Evolutionary conservation across 2,797 vertebrate species (phyloP).

Genomic region (Prionace glauca): DNA sequence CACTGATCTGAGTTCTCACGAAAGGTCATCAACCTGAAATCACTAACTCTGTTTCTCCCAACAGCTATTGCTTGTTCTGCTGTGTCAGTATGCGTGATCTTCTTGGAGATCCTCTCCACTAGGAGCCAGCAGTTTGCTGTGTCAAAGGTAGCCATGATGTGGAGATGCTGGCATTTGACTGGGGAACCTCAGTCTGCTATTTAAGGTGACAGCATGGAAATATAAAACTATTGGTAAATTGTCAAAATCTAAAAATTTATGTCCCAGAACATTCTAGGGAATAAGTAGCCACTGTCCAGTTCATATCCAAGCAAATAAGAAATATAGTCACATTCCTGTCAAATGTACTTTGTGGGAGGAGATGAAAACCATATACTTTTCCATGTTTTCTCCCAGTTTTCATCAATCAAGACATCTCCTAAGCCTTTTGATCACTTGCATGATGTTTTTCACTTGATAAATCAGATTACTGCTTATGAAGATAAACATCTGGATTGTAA

Average conservation of each 20-base stretch:
- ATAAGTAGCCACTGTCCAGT: neutral
- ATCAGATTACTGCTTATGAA: neutral
- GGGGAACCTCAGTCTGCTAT: neutral
- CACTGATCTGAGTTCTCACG: neutral
- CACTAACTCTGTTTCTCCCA: neutral
- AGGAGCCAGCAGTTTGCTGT: too few relatives aligned
- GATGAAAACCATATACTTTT: neutral
- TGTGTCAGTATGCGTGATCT: neutral
- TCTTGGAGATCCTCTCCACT: too few relatives aligned
- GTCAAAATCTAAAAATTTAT: neutral
- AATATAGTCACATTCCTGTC: neutral
- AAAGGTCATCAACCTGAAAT: neutral
- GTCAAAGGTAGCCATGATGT: too few relatives aligned
- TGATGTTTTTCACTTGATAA: neutral
- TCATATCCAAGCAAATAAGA: neutral
- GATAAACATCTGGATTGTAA: neutral
- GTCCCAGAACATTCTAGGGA: neutral
- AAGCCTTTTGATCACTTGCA: neutral
- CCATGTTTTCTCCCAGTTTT: neutral
- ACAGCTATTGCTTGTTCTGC: neutral
- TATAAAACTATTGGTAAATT: neutral
- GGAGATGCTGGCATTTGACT: too few relatives aligned
- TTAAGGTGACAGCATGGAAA: too few relatives aligned
- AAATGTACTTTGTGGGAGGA: neutral
- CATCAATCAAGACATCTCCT: neutral